Evolutionary conservation across 2,113 vertebrate genomes (phyloP).

Genomic region (Eudorcas thomsonii): DNA sequence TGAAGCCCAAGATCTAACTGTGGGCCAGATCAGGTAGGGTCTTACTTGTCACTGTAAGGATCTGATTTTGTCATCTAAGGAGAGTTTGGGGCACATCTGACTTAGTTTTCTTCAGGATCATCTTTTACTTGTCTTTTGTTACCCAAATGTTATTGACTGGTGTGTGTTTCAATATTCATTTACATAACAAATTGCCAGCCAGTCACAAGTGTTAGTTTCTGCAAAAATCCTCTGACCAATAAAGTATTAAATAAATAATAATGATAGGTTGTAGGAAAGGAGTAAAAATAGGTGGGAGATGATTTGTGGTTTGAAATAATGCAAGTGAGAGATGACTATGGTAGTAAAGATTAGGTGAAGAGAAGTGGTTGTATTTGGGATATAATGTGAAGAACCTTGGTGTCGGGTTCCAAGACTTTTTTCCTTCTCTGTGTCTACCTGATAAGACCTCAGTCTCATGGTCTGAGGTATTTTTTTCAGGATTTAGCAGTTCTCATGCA

Average conservation of each 20-base stretch:
- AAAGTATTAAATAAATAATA: neutral
- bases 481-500: neutral
- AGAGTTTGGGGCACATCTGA: neutral
- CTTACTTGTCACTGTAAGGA: neutral
- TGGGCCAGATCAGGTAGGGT: neutral
- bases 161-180: neutral
- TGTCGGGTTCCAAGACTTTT: neutral
- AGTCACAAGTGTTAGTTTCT: neutral
- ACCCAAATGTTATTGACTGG: neutral
- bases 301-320: neutral
- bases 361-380: neutral
- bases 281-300: neutral
- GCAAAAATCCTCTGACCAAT: neutral
- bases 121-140: neutral
- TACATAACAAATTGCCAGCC: neutral
- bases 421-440: neutral
- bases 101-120: neutral
- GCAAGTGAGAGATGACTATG: neutral
- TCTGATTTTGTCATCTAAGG: neutral
- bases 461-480: neutral
- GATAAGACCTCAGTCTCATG: neutral
- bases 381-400: neutral
- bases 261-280: neutral
- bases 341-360: neutral
- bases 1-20: neutral